Base-by-base conservation (phyloP, 2,888 invertebrate genomes). In the Physocephala rufipes region DNA sequence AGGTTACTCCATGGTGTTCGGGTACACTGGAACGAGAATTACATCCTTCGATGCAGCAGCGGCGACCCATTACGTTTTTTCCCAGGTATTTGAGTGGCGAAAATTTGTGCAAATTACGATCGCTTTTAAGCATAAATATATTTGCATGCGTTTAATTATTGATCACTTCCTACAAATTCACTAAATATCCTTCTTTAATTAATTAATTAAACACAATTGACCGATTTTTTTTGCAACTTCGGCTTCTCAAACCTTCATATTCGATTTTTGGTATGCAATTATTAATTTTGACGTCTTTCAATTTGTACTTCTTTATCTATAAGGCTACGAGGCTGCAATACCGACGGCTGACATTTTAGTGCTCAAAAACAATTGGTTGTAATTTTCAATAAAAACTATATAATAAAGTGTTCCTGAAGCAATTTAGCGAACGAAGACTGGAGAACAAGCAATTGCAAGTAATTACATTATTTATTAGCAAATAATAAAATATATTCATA, bases 1-100 rank as follows among this genome's bases (percentile, higher is more conserved):
- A 91, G 49, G 93, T 92, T 47, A 93, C 90, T 74, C 93, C 92
- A 76, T 88, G 86, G 81, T 92, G 86, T 55, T 82, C 82, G 19
- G 80, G 74, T 3, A 81, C 74, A 9, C 82, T 80, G 19, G 85
- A 86, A 26, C 82, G 83, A 4, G 85, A 86, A 24, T 78, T 79
- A 59, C 85, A 86, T 2, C 82, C 82, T 49, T 79, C 78, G 30
- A 86, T 82, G 73, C 84, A 84, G 73, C 85, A 86, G 12, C 84
- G 82, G 15, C 86, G 84, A 24, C 84, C 85, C 86, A 86, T 85
- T 7, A 45, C 61, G 71, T 19, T 72, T 16, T 43, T n/a, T 63
- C 59, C 58, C 55, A 65, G 45, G 59, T 9, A 2, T 24, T 15
- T 66, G 55, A 24, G 66, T 51, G 73, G 73, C 65, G 75, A 76